These are phyloP conservation scores for Thinocorus orbignyianus DNA, from an alignment of 2,113 vertebrate species.

Conservation along the genomic window DNA sequence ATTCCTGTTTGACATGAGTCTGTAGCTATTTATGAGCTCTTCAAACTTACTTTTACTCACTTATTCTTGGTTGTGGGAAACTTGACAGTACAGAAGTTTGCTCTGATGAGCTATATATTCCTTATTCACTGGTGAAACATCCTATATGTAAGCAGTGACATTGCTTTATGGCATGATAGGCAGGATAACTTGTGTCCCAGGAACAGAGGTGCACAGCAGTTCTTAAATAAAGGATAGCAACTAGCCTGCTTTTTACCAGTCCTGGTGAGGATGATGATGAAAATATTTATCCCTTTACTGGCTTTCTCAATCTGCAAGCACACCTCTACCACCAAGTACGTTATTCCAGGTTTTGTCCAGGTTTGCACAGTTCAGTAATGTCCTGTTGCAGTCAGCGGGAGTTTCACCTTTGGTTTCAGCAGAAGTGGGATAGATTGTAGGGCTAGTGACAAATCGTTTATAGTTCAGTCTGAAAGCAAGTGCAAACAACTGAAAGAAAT, in stretches of 20 bases:
- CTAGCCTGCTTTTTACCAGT: neutral
- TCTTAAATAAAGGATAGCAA: neutral
- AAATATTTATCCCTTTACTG: neutral
- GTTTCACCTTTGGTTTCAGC: constrained; percentile 12
- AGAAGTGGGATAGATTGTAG: neutral
- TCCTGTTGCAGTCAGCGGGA: neutral
- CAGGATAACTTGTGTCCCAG: neutral
- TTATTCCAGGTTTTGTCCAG: neutral
- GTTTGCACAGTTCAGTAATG: neutral
- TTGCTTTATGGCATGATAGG: neutral
- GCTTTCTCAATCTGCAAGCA: neutral
- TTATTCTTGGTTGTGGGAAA: neutral
- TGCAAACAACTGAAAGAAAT: constrained; percentile 28
- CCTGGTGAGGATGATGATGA: neutral
- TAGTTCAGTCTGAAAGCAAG: constrained; percentile 16
- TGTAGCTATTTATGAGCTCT: neutral
- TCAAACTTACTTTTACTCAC: neutral
- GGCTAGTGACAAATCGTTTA: constrained; percentile 17
- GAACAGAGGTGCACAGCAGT: neutral
- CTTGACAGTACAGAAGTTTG: neutral
- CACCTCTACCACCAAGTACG: neutral
- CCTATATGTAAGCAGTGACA: neutral
- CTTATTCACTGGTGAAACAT: neutral
- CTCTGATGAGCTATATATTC: neutral
- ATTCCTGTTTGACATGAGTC: neutral